phyloP scores from a whole-genome alignment of 2,888 invertebrate genomes.

The Thereva nobilitata region DNA sequence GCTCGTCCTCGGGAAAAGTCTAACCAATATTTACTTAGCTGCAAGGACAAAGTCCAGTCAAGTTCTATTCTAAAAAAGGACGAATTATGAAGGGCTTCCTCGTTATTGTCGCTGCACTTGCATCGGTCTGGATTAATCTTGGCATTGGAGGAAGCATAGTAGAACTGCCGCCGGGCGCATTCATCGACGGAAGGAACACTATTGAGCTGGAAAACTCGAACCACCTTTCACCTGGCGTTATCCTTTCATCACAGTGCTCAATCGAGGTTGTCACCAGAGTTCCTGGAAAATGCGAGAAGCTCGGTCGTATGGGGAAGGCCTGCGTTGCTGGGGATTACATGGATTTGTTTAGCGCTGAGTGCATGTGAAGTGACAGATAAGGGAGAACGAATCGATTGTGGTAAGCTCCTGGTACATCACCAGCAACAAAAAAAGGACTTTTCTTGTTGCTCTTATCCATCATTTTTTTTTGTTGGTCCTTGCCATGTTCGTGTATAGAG shows the following conservation, averaged over 20 bases:
- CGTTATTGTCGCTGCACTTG: not conserved
- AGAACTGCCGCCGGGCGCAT: not conserved
- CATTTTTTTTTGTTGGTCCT: no score
- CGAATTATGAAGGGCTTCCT: not conserved
- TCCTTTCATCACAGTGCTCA: not conserved
- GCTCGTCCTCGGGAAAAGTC: no score
- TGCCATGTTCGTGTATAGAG: no score
- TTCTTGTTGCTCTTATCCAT: no score
- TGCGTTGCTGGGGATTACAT: conserved; percentile 7
- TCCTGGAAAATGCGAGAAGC: conserved; percentile 1
- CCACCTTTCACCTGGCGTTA: not conserved
- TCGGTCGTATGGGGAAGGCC: not conserved
- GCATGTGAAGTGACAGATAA: not conserved
- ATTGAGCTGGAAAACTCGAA: not conserved
- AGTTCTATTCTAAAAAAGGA: not conserved
- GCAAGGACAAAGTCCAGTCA: no score
- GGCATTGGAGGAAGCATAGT: not conserved
- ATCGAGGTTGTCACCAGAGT: not conserved
- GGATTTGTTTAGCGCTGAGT: not conserved
- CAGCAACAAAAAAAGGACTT: no score
- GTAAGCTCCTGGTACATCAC: no score
- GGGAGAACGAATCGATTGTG: no score
- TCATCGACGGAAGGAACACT: not conserved
- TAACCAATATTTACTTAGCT: no score
- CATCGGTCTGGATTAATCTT: not conserved